Conservation (phyloP, 2,888 invertebrate genomes). For the Anoplius nigerrimus region DNA sequence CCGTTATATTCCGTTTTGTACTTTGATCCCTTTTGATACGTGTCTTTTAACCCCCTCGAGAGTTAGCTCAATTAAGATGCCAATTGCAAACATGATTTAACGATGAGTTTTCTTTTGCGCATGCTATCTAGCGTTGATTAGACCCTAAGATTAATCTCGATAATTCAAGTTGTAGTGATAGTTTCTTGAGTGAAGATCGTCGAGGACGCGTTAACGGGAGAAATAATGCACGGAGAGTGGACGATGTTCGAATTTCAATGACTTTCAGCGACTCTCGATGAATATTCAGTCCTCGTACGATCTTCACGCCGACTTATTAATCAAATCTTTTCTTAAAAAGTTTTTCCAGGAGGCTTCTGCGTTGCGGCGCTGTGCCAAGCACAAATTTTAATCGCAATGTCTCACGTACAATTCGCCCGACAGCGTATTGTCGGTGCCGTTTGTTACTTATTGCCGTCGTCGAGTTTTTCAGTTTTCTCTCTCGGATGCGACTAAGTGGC, state of each 20-base stretch:
- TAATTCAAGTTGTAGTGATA: conserved; percentile 17
- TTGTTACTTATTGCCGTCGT: not conserved
- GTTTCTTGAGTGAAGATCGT: not conserved
- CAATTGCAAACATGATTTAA: conserved; percentile 16
- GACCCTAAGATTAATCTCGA: conserved; percentile 43
- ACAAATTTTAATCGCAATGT: conserved; percentile 49
- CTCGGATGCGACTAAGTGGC: not conserved
- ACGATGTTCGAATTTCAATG: conserved; percentile 5
- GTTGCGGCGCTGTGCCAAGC: conserved; percentile 59
- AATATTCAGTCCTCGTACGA: conserved; percentile 40
- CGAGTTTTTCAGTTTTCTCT: conserved; percentile 2
- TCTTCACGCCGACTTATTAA: conserved; percentile 44
- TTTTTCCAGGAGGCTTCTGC: conserved; percentile 67
- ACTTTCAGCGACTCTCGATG: not conserved
- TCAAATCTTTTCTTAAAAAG: conserved; percentile 54
- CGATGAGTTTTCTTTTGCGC: conserved; percentile 38
- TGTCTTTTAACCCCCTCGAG: not conserved
- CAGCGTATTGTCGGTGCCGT: not conserved
- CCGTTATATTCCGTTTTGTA: not conserved
- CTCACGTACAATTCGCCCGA: conserved; percentile 13
- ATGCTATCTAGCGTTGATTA: conserved; percentile 42
- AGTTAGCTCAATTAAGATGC: not conserved
- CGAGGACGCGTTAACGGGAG: not conserved
- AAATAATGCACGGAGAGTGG: conserved; percentile 16
- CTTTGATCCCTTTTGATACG: not conserved